These are phyloP conservation scores for Coremacera marginata DNA, from an alignment of 2,888 invertebrate genomes.

Conservation along the genomic window DNA sequence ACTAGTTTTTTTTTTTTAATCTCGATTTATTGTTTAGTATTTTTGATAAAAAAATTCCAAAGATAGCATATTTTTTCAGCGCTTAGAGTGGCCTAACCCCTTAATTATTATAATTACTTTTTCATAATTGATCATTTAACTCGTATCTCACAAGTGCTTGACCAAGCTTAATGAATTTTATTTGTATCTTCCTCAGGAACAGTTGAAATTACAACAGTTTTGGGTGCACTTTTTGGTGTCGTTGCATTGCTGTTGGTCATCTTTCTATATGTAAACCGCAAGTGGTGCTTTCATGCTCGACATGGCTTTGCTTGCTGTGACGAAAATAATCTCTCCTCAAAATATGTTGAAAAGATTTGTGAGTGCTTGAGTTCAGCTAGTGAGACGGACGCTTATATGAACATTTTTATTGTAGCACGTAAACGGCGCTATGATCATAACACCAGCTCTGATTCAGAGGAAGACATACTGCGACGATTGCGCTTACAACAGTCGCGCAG, in stretches of 20 bases:
- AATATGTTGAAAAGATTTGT: constrained; percentile 69
- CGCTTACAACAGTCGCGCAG: constrained; percentile 71
- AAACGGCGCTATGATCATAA: constrained; percentile 66
- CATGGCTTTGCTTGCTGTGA: constrained; percentile 77
- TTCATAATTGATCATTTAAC: too few relatives aligned
- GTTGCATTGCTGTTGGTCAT: constrained; percentile 85
- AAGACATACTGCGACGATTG: constrained; percentile 74
- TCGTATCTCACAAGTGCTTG: too few relatives aligned
- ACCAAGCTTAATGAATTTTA: too few relatives aligned
- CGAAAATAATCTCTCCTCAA: constrained; percentile 68
- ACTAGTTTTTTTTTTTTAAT: too few relatives aligned
- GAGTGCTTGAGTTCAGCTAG: constrained; percentile 48
- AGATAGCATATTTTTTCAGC: too few relatives aligned
- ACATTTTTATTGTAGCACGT: constrained; percentile 55
- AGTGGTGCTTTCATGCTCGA: constrained; percentile 76
- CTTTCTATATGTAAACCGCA: constrained; percentile 88
- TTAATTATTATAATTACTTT: too few relatives aligned
- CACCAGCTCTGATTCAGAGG: constrained; percentile 81
- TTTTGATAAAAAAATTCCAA: too few relatives aligned
- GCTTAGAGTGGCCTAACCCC: too few relatives aligned
- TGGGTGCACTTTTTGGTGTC: constrained; percentile 88
- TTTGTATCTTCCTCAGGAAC: constrained; percentile 60
- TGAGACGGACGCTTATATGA: neutral
- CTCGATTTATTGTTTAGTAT: too few relatives aligned
- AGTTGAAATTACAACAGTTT: constrained; percentile 88